These are phyloP conservation scores for Sycophila texana DNA, from an alignment of 2,888 invertebrate genomes.

Conservation along the genomic window DNA sequence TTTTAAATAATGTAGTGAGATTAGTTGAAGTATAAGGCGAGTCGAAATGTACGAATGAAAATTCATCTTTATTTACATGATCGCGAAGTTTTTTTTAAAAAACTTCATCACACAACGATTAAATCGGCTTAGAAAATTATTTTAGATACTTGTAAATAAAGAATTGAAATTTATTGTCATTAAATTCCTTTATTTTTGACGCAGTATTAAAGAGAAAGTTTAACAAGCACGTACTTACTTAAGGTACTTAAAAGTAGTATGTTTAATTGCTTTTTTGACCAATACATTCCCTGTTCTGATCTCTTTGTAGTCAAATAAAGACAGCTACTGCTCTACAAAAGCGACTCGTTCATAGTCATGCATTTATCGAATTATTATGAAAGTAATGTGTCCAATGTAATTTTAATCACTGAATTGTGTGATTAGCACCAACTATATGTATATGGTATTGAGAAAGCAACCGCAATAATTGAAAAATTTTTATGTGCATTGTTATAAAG, in stretches of 20 bases:
- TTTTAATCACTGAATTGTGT: slow-evolving; percentile 48
- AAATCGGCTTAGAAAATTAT: slow-evolving; percentile 47
- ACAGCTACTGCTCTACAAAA: slow-evolving; percentile 31
- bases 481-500: slow-evolving; percentile 58
- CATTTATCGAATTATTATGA: slow-evolving; percentile 51
- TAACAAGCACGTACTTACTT: slow-evolving; percentile 42
- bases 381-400: slow-evolving; percentile 47
- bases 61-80: slow-evolving; percentile 48
- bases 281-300: slow-evolving; percentile 53
- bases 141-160: slow-evolving; percentile 54
- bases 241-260: slow-evolving; percentile 37
- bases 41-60: slow-evolving; percentile 51
- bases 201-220: slow-evolving; percentile 51
- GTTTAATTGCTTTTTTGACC: slow-evolving; percentile 38
- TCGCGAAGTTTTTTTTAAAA: slow-evolving; percentile 39
- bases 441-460: slow-evolving; percentile 35
- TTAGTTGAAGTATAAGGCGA: slow-evolving; percentile 54
- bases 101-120: slow-evolving; percentile 39
- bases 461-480: slow-evolving; percentile 53
- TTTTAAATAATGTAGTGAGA: slow-evolving; percentile 54
- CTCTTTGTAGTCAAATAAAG: slow-evolving; percentile 49
- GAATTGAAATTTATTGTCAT: slow-evolving; percentile 34
- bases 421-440: slow-evolving; percentile 49
- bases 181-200: slow-evolving; percentile 36
- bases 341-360: slow-evolving; percentile 53